Evolutionary conservation across 2,113 vertebrate species (phyloP), one percentile per base, ranked within the genome.

Genomic region (Geothlypis trichas): DNA sequence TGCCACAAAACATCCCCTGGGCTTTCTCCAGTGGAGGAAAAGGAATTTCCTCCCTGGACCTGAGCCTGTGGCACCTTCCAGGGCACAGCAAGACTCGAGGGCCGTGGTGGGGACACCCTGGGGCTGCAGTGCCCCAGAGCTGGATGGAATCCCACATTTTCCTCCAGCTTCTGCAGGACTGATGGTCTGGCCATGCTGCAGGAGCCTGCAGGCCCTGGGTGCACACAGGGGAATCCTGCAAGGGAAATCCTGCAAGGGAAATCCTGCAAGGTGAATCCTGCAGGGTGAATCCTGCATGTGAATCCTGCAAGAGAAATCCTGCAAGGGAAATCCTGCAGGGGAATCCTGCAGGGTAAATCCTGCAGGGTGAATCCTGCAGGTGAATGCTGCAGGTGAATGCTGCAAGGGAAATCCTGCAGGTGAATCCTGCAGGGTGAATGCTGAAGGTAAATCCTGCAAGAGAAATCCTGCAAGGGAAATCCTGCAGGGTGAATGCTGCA

Each of bases 1-100:
- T 2, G 59, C 63, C 67, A 37, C 19, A 5, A 8, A 35, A 35
- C n/a, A 44, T 30, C 41, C 80, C 91, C 65, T 68, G 76, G 63
- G 20, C 31, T 47, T 83, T 12, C 51, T 44, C 89, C 0, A 0
- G 3, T 8, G 19, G 11, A 27, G 86, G 52, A 79, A 3, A 68
- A 65, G 72, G 3, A 35, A 81, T 89, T 81, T 39, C 65, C 59
- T 73, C 41, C 49, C 37, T 4, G 39, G 66, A 3, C 2, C 0
- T 0, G 1, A 0, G 0, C 19, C 81, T 0, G 1, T 0, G 3
- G 1, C 2, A 19, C 47, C 54, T 75, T 49, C 19, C 35, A 33
- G 89, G 74, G 30, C 14, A 10, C 0, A 0, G 65, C 24, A 16
- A 5, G 73, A 5, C 51, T 66, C 0, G 0, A 8, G 1, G 0